Base-by-base conservation (phyloP, 2,797 vertebrate species). In the Pangasius djambal region DNA sequence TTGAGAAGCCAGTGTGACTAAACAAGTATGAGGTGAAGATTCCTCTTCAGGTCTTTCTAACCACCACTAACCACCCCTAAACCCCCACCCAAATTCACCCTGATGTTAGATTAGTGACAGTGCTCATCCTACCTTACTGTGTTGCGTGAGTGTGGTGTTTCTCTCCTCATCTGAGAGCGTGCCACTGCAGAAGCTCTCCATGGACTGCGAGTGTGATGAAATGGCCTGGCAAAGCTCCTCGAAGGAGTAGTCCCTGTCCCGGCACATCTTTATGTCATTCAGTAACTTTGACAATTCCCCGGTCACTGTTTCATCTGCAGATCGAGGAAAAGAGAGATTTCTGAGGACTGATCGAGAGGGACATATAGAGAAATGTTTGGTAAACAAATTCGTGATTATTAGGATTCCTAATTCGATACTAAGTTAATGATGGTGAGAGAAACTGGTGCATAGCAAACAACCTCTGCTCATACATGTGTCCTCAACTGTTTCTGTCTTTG, bases 151-250 rank as follows among this genome's bases (percentile, higher is more conserved):
- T 89, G 96, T 97, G 95, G 97, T 97, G 91, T 97, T 97, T 83
- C 94, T 97, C 87, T 98, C 98, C 93, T 98, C 98, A 82, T 98
- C 97, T 44, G 97, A 98, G 87, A 97, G 95, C 88, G 97, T 97
- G 7, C 95, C 95, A 48, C 96, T 96, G 94, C 97, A 96, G 88
- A 97, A 96, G 95, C 98, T 98, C 93, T 99, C 98, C 97, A 98
- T 96, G 93, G 97, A 99, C 94, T 96, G 96, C 3, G 91, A 92
- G 86, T 97, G 96, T 79, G 98, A 97, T 92, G 98, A 99, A 93
- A 98, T 96, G 89, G 98, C 98, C 93, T 98, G 97, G 94, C 98
- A 99, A 89, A 98, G 96, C 92, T 99, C 98, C 96, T 99, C 98
- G 77, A 99, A 99, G 89, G 98, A 98, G 93, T 97, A 98, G 93